Evolutionary conservation across 2,888 invertebrate species (phyloP).

Genomic region (Cacoxenus indagator): DNA sequence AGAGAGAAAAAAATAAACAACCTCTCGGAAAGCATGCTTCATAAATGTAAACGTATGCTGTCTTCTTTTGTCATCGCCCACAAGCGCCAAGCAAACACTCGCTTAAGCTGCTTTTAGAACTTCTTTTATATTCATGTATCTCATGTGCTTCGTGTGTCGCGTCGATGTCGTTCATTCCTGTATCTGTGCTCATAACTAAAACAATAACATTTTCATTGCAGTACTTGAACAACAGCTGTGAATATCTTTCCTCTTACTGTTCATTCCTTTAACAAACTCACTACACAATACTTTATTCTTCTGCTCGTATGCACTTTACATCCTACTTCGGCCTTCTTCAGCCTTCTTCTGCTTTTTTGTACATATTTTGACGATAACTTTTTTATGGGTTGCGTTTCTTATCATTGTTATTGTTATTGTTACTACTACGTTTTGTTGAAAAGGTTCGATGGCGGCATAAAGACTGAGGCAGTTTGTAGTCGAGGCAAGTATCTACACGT

Average conservation of each 20-base stretch:
- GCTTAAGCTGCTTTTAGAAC: neutral
- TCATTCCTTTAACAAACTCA: too few species aligned
- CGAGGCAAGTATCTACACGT: neutral
- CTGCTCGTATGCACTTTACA: slow-evolving; percentile 43
- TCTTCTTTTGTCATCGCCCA: slow-evolving; percentile 34
- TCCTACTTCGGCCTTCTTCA: slow-evolving; percentile 26
- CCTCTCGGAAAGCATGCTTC: slow-evolving; percentile 46
- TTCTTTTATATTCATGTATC: slow-evolving; percentile 12
- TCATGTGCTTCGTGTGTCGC: neutral
- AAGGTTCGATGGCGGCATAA: neutral
- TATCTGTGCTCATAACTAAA: neutral
- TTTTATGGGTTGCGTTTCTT: slow-evolving; percentile 29
- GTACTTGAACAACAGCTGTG: slow-evolving; percentile 36
- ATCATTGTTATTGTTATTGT: slow-evolving; percentile 32
- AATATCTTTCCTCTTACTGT: slow-evolving; percentile 28
- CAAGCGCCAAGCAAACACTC: neutral
- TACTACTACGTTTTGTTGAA: slow-evolving; percentile 35
- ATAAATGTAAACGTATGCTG: slow-evolving; percentile 50
- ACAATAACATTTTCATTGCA: slow-evolving; percentile 3
- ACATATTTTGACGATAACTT: neutral
- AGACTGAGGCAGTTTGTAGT: neutral
- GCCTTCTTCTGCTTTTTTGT: neutral
- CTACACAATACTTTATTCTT: too few species aligned
- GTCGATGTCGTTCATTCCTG: neutral
- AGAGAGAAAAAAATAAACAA: neutral